phyloP scores from a whole-genome alignment of 2,797 vertebrate genomes.

The Epinephelus coioides region DNA sequence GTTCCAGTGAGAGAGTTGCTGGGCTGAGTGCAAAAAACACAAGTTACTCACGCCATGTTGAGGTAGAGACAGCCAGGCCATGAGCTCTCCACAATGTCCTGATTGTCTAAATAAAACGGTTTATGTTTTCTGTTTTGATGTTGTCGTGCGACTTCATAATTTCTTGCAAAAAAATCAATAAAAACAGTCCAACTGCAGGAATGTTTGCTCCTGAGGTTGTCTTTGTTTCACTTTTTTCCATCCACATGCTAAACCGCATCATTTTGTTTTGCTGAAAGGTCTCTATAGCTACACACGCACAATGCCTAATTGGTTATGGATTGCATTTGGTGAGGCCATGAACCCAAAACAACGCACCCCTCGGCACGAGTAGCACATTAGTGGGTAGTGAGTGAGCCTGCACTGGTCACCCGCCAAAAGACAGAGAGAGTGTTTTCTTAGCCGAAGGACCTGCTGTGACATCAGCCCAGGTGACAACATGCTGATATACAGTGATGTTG shows the following conservation, averaged over 20 bases:
- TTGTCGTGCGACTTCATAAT: slow-evolving; percentile 30
- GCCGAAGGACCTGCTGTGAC: slow-evolving; percentile 78
- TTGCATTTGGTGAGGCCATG: slow-evolving; percentile 52
- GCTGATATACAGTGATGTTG: slow-evolving; percentile 78
- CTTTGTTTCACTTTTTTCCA: slow-evolving; percentile 24
- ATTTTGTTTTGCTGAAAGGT: slow-evolving; percentile 59
- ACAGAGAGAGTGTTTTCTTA: slow-evolving; percentile 76
- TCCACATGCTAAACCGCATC: slow-evolving; percentile 41
- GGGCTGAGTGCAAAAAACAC: slow-evolving; percentile 13
- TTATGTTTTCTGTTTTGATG: slow-evolving; percentile 27
- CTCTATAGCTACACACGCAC: slow-evolving; percentile 54
- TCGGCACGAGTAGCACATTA: slow-evolving; percentile 71
- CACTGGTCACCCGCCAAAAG: slow-evolving; percentile 54
- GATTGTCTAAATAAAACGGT: slow-evolving; percentile 10
- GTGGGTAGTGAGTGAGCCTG: slow-evolving; percentile 63
- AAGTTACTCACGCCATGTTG: slow-evolving; percentile 5
- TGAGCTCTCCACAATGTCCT: slow-evolving; percentile 10
- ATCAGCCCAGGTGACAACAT: slow-evolving; percentile 82
- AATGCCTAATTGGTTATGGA: slow-evolving; percentile 54
- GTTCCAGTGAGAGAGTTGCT: slow-evolving; percentile 24
- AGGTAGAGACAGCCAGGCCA: slow-evolving; percentile 22
- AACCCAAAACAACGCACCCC: slow-evolving; percentile 48
- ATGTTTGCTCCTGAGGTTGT: slow-evolving; percentile 37
- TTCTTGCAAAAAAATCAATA: slow-evolving; percentile 20
- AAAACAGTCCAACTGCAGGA: slow-evolving; percentile 20